A percentile compares a stretch with the other conserved stretches of the same genome.
Evolutionary conservation across 2,797 vertebrate genomes (phyloP).

Genomic region (Sciurus vulgaris): DNA sequence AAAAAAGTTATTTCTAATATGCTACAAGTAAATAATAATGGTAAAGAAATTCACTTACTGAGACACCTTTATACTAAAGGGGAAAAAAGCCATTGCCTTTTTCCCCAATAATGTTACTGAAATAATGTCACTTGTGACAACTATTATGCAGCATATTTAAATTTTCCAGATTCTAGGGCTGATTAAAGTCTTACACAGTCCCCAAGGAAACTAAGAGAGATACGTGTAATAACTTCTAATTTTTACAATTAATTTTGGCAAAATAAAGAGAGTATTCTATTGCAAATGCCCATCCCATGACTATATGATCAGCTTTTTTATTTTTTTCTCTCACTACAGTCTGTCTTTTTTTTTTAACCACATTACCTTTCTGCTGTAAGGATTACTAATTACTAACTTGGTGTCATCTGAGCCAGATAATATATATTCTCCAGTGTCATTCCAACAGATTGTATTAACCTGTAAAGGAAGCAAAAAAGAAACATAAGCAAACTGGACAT

Average conservation of each 20-base stretch:
- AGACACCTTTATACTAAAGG: neutral
- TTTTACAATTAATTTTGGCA: conserved; percentile 35
- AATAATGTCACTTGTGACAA: neutral
- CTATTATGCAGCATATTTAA: neutral
- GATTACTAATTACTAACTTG: conserved; percentile 97
- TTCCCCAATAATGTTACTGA: neutral
- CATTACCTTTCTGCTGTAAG: conserved; percentile 97
- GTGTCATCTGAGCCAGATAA: conserved; percentile 98
- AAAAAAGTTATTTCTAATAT: neutral
- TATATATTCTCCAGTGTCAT: conserved; percentile 98
- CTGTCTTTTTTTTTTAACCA: conserved; percentile 53
- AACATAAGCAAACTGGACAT: conserved; percentile 62
- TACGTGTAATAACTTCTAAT: neutral
- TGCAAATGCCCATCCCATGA: neutral
- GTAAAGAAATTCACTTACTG: neutral
- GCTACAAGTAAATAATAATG: neutral
- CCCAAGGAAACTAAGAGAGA: neutral
- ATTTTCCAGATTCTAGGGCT: conserved; percentile 7
- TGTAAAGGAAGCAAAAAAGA: conserved; percentile 68
- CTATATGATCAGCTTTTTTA: neutral
- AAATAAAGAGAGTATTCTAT: neutral
- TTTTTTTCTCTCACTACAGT: conserved; percentile 5
- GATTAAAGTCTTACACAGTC: neutral
- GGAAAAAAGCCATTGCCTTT: neutral
- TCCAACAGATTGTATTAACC: conserved; percentile 99